Evolutionary conservation across 2,797 vertebrate species (phyloP).

Genomic region (Gymnoscopelus braueri): DNA sequence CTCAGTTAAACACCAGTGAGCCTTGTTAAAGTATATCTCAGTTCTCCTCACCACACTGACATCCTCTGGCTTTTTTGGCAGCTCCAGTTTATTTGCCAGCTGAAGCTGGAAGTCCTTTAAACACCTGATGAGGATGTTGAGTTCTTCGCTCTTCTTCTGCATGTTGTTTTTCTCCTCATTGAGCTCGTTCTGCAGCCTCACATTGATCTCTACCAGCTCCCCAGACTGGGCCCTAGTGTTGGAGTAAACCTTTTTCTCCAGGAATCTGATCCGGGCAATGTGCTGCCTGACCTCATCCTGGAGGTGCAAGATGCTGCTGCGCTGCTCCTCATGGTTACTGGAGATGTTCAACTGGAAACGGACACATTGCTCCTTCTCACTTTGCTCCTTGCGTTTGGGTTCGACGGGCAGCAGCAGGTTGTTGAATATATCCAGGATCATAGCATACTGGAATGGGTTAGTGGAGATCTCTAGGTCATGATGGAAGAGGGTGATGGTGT

Average conservation of each 20-base stretch:
- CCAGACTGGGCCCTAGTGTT: conserved; percentile 91
- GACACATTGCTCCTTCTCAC: conserved; percentile 97
- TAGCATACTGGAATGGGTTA: conserved; percentile 97
- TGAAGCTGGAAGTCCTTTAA: conserved; percentile 99
- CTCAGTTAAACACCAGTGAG: conserved; percentile 96
- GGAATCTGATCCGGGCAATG: conserved; percentile 91
- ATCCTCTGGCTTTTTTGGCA: conserved; percentile 94
- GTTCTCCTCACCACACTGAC: conserved; percentile 94
- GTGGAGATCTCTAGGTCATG: conserved; percentile 98
- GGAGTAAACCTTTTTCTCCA: conserved; percentile 98
- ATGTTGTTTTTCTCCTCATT: conserved; percentile 94
- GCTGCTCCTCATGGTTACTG: conserved; percentile 98
- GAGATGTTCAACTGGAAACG: conserved; percentile 99
- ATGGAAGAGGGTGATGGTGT: conserved; percentile 98
- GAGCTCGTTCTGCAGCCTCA: conserved; percentile 92
- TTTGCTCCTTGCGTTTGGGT: conserved; percentile 98
- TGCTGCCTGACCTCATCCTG: conserved; percentile 96
- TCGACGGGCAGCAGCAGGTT: conserved; percentile 96
- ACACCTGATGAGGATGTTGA: conserved; percentile 98
- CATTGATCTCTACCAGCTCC: conserved; percentile 87
- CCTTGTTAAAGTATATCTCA: conserved; percentile 97
- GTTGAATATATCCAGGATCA: conserved; percentile 99
- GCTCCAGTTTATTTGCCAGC: conserved; percentile 95
- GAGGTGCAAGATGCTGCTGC: conserved; percentile 95
- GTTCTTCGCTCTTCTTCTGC: conserved; percentile 97